A percentile compares a stretch with the other conserved stretches of the same genome.
phyloP scores from a whole-genome alignment of 2,888 invertebrate species.

The Philaethria dido region DNA sequence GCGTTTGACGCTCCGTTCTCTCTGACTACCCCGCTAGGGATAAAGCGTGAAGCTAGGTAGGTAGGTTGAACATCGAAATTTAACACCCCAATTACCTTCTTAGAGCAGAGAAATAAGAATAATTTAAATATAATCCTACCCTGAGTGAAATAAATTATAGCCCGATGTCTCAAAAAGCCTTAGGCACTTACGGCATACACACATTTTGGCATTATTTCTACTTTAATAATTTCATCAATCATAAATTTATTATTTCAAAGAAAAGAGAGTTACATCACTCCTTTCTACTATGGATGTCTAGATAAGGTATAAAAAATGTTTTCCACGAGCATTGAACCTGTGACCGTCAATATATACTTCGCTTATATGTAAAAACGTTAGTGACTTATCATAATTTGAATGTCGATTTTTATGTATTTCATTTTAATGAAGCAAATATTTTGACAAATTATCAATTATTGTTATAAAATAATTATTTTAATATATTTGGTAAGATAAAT shows the following conservation, averaged over 20 bases:
- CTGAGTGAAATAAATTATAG: neutral
- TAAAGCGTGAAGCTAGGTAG: no score
- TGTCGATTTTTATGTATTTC: conserved; percentile 32
- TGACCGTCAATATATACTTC: conserved; percentile 36
- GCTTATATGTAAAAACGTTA: conserved; percentile 33
- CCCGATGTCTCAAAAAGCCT: conserved; percentile 53
- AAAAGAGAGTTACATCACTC: neutral
- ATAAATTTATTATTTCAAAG: neutral
- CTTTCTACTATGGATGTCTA: neutral
- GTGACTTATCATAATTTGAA: conserved; percentile 60
- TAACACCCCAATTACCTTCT: no score
- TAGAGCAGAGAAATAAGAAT: no score
- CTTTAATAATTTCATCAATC: neutral
- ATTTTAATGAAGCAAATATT: conserved; percentile 4
- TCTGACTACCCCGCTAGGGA: no score
- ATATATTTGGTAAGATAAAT: conserved; percentile 18
- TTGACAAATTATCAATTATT: neutral
- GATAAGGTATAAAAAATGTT: neutral
- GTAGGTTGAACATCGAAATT: no score
- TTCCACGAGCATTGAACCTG: conserved; percentile 4
- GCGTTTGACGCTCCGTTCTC: no score
- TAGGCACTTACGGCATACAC: conserved; percentile 76
- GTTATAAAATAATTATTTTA: conserved; percentile 3
- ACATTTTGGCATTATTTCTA: conserved; percentile 60
- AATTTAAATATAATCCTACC: no score